Evolutionary conservation across 2,888 invertebrate species (phyloP).

Genomic region (Zygaena filipendulae): DNA sequence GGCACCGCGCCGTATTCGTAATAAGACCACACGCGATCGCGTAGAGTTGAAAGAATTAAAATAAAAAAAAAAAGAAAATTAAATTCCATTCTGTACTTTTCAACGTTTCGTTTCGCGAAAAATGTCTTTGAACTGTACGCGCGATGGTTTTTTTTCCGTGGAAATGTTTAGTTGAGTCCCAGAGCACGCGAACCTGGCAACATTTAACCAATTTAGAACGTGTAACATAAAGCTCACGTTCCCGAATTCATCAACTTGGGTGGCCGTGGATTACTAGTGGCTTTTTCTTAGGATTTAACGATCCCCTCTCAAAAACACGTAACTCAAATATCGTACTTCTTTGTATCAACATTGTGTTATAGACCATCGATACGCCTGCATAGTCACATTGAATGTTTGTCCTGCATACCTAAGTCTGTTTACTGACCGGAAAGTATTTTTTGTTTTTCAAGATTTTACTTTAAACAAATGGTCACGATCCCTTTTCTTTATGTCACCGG

Average conservation of each 20-base stretch:
- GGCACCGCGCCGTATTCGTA: constrained; percentile 40
- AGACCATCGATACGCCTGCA: too few relatives aligned
- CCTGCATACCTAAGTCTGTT: too few relatives aligned
- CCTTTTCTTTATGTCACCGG: too few relatives aligned
- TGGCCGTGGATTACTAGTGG: constrained; percentile 56
- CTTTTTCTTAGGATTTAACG: constrained; percentile 54
- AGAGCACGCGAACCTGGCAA: constrained; percentile 31
- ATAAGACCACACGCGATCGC: constrained; percentile 65
- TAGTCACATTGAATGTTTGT: too few relatives aligned
- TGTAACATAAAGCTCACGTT: constrained; percentile 52
- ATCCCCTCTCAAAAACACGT: constrained; percentile 36
- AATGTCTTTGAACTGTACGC: constrained; percentile 55
- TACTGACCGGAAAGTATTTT: too few relatives aligned
- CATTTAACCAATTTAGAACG: constrained; percentile 52
- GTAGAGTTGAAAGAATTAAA: constrained; percentile 54
- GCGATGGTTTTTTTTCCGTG: constrained; percentile 43
- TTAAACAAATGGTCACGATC: too few relatives aligned
- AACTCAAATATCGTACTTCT: constrained; percentile 35
- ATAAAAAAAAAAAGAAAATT: constrained; percentile 61
- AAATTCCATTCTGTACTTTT: constrained; percentile 39
- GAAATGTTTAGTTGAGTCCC: constrained; percentile 36
- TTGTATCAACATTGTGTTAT: too few relatives aligned
- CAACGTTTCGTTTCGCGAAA: constrained; percentile 50
- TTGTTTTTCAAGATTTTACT: constrained; percentile 6
- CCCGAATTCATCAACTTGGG: constrained; percentile 53